Percentiles rank a stretch among this genome's conserved stretches.
Conservation (phyloP, 2,888 invertebrate species). For the Uloborus plumipes region DNA sequence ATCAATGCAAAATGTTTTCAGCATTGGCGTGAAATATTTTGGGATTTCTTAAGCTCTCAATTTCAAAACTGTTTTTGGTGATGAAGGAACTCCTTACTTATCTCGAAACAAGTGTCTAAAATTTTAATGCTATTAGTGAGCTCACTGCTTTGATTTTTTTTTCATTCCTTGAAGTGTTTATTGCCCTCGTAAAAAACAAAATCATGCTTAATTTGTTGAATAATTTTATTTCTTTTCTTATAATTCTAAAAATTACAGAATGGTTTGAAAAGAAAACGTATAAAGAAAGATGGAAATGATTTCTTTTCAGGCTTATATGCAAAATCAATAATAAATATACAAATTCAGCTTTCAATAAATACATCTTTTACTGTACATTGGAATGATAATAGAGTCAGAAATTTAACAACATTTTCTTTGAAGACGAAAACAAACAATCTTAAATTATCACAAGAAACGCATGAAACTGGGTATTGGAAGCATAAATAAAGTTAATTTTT, state of each 20-base stretch:
- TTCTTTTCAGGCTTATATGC: slow-evolving; percentile 40
- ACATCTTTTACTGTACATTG: slow-evolving; percentile 45
- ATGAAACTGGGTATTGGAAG: no score
- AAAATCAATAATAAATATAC: slow-evolving; percentile 59
- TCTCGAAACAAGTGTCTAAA: no score
- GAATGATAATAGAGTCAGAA: slow-evolving; percentile 19
- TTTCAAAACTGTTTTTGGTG: no score
- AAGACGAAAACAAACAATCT: no score
- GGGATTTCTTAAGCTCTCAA: no score
- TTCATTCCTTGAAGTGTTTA: no score
- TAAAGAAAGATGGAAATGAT: slow-evolving; percentile 29
- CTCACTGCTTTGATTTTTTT: background rate
- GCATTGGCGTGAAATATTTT: no score
- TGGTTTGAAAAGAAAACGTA: slow-evolving; percentile 23
- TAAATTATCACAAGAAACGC: no score
- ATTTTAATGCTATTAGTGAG: background rate
- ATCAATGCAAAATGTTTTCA: no score
- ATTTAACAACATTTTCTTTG: background rate
- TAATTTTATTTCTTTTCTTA: slow-evolving; percentile 49
- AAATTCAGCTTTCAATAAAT: slow-evolving; percentile 52
- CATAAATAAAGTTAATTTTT: no score
- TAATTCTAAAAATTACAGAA: slow-evolving; percentile 57
- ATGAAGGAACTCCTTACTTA: no score
- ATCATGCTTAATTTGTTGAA: slow-evolving; percentile 10
- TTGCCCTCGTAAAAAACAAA: no score